Evolutionary conservation across 2,113 vertebrate genomes (phyloP).

Genomic region (Odocoileus virginianus): DNA sequence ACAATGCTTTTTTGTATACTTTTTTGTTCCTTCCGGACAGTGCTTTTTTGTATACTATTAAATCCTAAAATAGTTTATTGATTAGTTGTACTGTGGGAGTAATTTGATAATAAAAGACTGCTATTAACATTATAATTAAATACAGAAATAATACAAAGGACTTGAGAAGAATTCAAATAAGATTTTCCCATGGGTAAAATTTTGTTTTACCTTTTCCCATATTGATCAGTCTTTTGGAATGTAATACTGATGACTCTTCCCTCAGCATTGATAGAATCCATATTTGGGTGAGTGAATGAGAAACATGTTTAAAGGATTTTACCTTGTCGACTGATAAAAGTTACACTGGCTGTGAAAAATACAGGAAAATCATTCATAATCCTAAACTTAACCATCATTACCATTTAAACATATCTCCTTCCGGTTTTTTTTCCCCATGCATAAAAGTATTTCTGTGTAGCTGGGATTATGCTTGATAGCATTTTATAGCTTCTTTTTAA

Average conservation of each 20-base stretch:
- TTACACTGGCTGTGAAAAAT: neutral
- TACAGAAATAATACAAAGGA: neutral
- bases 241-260: neutral
- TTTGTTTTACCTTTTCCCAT: neutral
- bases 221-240: neutral
- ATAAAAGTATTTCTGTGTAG: neutral
- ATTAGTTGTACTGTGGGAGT: neutral
- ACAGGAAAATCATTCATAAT: neutral
- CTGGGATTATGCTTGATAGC: neutral
- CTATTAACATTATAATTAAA: neutral
- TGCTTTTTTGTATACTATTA: slow-evolving; percentile 22
- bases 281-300: neutral
- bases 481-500: neutral
- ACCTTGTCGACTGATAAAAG: neutral
- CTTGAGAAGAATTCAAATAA: neutral
- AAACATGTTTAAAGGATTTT: neutral
- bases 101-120: neutral
- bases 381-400: neutral
- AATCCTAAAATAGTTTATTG: slow-evolving; percentile 5
- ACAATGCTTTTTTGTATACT: neutral
- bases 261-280: neutral
- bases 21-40: neutral
- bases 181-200: neutral
- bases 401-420: neutral
- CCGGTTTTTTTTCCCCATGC: neutral